Conservation (phyloP, 2,797 vertebrate species). For the Sebastes oblongus region DNA sequence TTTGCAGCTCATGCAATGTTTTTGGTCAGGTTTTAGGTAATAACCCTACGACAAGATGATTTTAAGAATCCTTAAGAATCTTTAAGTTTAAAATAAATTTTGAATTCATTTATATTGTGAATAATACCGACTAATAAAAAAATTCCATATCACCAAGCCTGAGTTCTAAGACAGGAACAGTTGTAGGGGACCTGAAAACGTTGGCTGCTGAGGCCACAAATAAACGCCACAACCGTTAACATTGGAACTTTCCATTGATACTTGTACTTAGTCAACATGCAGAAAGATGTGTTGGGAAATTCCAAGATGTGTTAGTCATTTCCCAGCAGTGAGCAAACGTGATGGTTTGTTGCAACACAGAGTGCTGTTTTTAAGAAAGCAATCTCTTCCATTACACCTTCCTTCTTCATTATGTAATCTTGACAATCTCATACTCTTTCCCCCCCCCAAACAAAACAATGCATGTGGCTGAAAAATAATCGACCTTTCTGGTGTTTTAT, state of each 20-base stretch:
- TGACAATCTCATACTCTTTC: not conserved
- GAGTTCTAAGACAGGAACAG: not conserved
- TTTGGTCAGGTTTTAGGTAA: not conserved
- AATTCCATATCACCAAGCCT: not conserved
- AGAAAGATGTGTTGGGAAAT: conserved; percentile 39
- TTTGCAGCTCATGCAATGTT: not conserved
- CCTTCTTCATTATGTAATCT: not conserved
- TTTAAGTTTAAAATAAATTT: not conserved
- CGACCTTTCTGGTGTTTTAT: not conserved
- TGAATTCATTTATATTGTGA: not conserved
- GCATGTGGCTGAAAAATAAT: not conserved
- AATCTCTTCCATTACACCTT: not conserved
- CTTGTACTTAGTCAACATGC: not conserved
- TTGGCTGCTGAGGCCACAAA: not conserved
- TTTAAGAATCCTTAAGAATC: not conserved
- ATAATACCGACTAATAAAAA: not conserved
- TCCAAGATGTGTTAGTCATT: conserved; percentile 43
- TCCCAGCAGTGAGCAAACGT: not conserved
- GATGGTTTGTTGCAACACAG: conserved; percentile 24
- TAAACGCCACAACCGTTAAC: not conserved
- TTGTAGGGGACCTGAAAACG: too few relatives aligned
- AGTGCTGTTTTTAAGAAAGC: not conserved
- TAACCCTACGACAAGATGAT: not conserved
- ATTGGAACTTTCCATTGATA: not conserved
- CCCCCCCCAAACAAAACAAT: not conserved